Evolutionary conservation across 2,797 vertebrate species (phyloP), one percentile per base, ranked within the genome.

Genomic region (Danio kyathit): DNA sequence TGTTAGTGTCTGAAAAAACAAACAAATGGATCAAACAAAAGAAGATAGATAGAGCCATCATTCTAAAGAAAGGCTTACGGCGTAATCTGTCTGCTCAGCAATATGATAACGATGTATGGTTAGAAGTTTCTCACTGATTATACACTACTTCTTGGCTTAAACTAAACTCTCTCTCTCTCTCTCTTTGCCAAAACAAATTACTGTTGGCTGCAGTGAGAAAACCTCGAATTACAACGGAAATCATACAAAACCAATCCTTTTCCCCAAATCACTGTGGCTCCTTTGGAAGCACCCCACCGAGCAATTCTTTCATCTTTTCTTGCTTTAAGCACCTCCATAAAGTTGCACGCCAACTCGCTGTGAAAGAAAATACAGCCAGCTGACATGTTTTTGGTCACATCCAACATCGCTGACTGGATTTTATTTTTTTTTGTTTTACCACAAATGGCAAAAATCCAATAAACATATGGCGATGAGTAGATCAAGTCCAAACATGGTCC

Each of bases 61-160:
- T 12, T 73, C 29, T 13, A 73, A 46, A 81, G 4, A 57, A 64
- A 57, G 10, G 12, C 19, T n/a, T 6, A 11, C 8, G 10, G 10
- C 6, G 63, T 49, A 74, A 76, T 80, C 63, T 64, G 48, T 91
- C 90, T 90, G 85, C 14, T 59, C 86, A 81, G 46, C 86, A 82
- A 85, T 80, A 82, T 80, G 86, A 83, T 89, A 86, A 89, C 89
- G 87, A 87, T 87, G 83, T 84, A 38, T 54, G 64, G 71, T 21
- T 60, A 82, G 48, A 77, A 44, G 29, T 16, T 60, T 80, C 63
- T 66, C 60, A 76, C 77, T 79, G 56, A 82, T 83, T 82, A 71
- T 65, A 75, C 11, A 29, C 43, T 40, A 60, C 65, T 60, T 52
- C 69, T 51, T 41, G 29, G 74, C 66, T 83, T 57, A 59, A 75